phyloP scores from a whole-genome alignment of 2,113 vertebrate genomes.

The Cyprinodon brontotheroides region DNA sequence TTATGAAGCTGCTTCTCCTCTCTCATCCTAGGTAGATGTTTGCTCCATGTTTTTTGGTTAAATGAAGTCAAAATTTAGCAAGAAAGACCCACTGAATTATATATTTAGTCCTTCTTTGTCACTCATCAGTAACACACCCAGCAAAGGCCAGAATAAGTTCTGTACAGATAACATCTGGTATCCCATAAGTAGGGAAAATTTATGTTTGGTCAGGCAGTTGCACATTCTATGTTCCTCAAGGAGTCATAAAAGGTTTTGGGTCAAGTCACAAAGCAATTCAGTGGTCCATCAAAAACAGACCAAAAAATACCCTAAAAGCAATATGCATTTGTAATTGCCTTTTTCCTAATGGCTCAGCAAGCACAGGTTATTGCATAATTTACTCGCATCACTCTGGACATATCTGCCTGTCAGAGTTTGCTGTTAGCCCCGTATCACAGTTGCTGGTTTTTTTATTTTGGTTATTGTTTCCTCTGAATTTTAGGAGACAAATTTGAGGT shows the following conservation, averaged over 20 bases:
- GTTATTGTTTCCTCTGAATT: constrained; percentile 14
- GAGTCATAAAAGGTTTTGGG: background rate
- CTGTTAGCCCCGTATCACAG: constrained; percentile 5
- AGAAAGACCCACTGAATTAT: too few relatives aligned
- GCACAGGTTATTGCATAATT: constrained; percentile 7
- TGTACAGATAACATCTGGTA: background rate
- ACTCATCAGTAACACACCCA: too few relatives aligned
- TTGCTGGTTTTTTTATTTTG: constrained; percentile 1
- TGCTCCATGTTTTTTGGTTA: constrained; percentile 17
- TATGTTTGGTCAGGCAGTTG: background rate
- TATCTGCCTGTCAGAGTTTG: background rate
- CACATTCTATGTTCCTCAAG: background rate
- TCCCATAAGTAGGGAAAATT: background rate
- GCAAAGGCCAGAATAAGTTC: background rate
- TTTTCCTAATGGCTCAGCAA: constrained; percentile 1
- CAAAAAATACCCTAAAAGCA: background rate
- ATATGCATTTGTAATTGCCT: background rate
- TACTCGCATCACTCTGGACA: background rate
- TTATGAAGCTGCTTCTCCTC: background rate
- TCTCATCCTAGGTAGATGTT: constrained; percentile 8
- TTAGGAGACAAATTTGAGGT: constrained; percentile 26
- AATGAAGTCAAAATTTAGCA: too few relatives aligned
- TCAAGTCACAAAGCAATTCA: background rate
- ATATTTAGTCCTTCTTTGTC: background rate
- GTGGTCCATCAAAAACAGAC: background rate